Evolutionary conservation across 1,140 invertebrate species (phyloP), one percentile per base, ranked within the genome.

Genomic region (Drosophila sucinea): DNA sequence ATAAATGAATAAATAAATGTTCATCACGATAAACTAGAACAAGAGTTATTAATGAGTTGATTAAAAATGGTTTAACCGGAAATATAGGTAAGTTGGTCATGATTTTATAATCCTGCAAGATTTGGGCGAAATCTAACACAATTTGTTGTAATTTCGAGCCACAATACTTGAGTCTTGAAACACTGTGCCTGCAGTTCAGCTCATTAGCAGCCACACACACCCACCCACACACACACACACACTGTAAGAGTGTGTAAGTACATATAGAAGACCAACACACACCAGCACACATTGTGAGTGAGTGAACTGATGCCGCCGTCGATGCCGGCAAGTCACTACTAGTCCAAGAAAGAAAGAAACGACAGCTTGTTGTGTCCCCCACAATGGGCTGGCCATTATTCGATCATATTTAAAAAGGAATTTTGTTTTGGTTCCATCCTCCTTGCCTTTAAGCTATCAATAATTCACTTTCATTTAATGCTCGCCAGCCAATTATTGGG

Each of bases 401-500:
- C 79, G 85, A 81, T 87, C 83, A 87, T 86, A 87, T 87, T 86
- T 87, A 87, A 86, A 86, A 83, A 87, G 77, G 82, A 82, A 86
- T 86, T 87, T 86, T 73, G 65, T 77, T 76, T 60, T 69, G 54
- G 56, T 57, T 78, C 30, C 58, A 35, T 56, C 35, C 17, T 58
- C 10, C 5, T 44, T 70, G 35, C 40, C 27, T 76, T 64, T 71
- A 81, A 86, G 83, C 83, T 63, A 89, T 84, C 80, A 89, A 87
- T 87, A 87, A 87, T 89, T 89, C 86, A 89, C 84, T 83, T 80
- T 70, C 58, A 67, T 82, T 71, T 87, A 86, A 87, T 76, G 57
- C 69, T 25, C 55, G 47, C 51, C 76, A 72, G 77, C 83, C 83
- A 87, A 87, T 86, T 84, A 80, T 75, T 66, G 70, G 68, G n/a